A percentile compares a stretch with the other conserved stretches of the same genome.
phyloP scores from a whole-genome alignment of 2,888 invertebrate genomes.

The Leptinotarsa haldemani region DNA sequence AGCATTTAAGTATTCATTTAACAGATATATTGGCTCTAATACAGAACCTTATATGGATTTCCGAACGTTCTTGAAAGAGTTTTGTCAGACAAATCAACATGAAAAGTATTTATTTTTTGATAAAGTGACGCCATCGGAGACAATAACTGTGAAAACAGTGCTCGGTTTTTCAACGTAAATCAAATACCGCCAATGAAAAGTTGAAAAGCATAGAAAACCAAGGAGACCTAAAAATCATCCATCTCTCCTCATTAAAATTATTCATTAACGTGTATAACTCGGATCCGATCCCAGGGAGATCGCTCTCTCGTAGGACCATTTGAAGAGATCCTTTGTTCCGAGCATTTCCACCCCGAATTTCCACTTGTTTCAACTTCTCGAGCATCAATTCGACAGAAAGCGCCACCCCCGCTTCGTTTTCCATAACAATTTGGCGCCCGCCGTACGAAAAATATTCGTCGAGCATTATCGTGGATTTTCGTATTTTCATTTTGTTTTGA shows the following conservation, averaged over 20 bases:
- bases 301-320: neutral
- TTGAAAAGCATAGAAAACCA: no score
- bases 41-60: neutral
- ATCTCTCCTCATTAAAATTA: neutral
- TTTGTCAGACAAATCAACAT: no score
- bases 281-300: neutral
- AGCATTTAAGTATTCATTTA: neutral
- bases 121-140: no score
- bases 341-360: slow-evolving; percentile 20
- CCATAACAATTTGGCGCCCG: slow-evolving; percentile 50
- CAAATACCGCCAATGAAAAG: no score
- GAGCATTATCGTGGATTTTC: slow-evolving; percentile 52
- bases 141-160: no score
- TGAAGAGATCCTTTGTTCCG: slow-evolving; percentile 23
- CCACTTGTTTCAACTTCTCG: slow-evolving; percentile 23
- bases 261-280: slow-evolving; percentile 6
- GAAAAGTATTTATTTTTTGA: no score
- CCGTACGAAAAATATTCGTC: slow-evolving; percentile 46
- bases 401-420: slow-evolving; percentile 44
- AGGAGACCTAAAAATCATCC: neutral
- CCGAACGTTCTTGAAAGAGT: no score
- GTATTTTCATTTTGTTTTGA: slow-evolving; percentile 51
- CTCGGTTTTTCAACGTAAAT: no score
- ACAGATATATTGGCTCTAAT: neutral
- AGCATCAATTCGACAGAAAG: slow-evolving; percentile 16